Evolutionary conservation across 2,888 invertebrate species (phyloP).

Genomic region (Fissipunctia ypsillon): DNA sequence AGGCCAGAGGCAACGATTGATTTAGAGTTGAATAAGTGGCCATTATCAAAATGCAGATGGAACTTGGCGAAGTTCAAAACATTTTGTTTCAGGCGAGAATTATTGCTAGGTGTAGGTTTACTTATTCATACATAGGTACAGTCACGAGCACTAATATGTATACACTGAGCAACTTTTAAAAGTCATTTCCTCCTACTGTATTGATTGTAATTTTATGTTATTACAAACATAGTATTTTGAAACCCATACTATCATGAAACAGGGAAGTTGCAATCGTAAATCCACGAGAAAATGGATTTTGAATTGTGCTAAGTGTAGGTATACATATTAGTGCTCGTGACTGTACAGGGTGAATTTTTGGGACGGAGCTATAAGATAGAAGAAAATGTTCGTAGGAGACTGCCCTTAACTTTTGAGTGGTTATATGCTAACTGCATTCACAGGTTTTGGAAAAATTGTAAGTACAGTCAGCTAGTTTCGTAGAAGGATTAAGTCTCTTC

Average conservation of each 20-base stretch:
- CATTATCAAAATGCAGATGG: conserved; percentile 20
- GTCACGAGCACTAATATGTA: no score
- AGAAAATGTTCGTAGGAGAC: not conserved
- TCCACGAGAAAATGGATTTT: no score
- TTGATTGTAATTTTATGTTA: no score
- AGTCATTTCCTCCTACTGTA: no score
- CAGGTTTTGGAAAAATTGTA: not conserved
- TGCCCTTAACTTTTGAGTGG: not conserved
- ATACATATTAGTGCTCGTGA: not conserved
- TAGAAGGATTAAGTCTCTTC: not conserved
- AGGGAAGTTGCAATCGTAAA: no score
- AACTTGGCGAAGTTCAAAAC: conserved; percentile 1
- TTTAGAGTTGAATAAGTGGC: conserved; percentile 13
- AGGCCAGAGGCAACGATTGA: conserved; percentile 44
- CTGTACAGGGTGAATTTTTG: not conserved
- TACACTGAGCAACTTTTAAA: no score
- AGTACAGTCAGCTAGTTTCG: not conserved
- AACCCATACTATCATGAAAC: no score
- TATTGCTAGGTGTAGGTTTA: not conserved
- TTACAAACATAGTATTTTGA: no score
- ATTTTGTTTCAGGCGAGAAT: not conserved
- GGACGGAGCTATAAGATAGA: not conserved
- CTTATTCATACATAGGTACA: no score
- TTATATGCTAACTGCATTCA: not conserved
- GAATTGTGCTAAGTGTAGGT: no score